Base-by-base conservation (phyloP, 2,113 vertebrate species). In the Corythornis madagascariensis region DNA sequence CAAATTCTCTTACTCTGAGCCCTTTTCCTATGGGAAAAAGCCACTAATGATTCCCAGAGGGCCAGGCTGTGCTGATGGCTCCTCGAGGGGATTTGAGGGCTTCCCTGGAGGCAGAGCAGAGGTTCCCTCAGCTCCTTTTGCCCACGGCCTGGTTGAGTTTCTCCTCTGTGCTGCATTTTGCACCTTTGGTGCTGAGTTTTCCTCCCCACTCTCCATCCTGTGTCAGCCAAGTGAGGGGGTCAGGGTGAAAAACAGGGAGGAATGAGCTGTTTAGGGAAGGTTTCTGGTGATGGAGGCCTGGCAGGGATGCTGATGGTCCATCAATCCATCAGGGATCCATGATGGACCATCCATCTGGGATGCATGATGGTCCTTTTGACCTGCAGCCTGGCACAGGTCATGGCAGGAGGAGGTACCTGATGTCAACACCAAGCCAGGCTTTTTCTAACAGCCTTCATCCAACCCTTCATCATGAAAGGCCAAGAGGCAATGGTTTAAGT, bases 61-160 rank as follows among this genome's bases (percentile, higher is more conserved):
- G 21, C 5, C 0, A 0, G 4, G 15, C 11, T 59, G 60, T 73
- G 43, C 60, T 1, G 1, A 18, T 48, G 71, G 53, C 24, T 59
- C 56, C 33, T 50, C 4, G 0, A 6, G 66, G 71, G 63, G 61
- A 18, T 76, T 12, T 63, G 24, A 24, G 33, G 60, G 14, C 59
- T 81, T 84, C 55, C n/a, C 40, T 48, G 42, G 48, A 53, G n/a
- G 67, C 61, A 67, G 12, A 40, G 4, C 9, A 40, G 83, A 21
- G 61, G 26, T 5, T 86, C 53, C 57, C 20, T 42, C 0, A 0
- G 20, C 67, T 76, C 43, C 20, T 26, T 71, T 63, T 1, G 2
- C 43, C 25, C 16, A 5, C 7, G 4, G 20, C 13, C 24, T 31
- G 19, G 2, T 4, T 52, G 43, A 55, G 45, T 35, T 88, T 52